These are phyloP conservation scores for Mola mola DNA, from an alignment of 2,113 vertebrate species.

Conservation along the genomic window DNA sequence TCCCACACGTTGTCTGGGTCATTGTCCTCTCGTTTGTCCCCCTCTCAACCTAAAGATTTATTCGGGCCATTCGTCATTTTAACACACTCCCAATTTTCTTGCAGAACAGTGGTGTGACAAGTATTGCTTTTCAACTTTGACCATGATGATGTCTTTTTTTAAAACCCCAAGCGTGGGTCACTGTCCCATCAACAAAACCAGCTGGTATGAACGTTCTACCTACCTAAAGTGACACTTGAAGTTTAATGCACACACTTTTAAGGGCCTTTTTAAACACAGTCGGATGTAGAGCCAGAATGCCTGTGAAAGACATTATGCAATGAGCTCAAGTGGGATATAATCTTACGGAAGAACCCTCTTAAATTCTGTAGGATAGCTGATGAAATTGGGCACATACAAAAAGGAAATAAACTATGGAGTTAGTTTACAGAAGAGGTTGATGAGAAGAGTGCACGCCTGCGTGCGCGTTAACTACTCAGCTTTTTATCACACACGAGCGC, in stretches of 20 bases:
- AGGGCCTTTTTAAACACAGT: too few species aligned
- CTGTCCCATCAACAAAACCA: conserved; percentile 13
- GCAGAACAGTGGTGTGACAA: neutral
- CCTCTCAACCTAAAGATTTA: conserved; percentile 23
- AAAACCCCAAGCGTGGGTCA: neutral
- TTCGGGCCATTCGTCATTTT: neutral
- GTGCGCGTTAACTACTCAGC: too few species aligned
- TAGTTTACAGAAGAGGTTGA: conserved; percentile 2
- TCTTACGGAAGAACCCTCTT: neutral
- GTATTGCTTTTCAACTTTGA: neutral
- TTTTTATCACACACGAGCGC: too few species aligned
- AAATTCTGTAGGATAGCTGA: neutral
- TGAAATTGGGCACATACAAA: conserved; percentile 5
- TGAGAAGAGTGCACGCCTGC: neutral
- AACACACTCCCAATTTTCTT: neutral
- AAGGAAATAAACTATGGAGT: conserved; percentile 7
- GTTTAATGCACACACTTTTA: conserved; percentile 13
- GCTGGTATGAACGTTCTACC: conserved; percentile 24
- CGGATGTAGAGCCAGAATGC: neutral
- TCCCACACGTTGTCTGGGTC: neutral
- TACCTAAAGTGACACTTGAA: conserved; percentile 20
- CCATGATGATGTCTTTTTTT: neutral
- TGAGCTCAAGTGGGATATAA: neutral
- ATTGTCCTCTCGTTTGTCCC: conserved; percentile 29
- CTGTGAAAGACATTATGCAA: conserved; percentile 6